Base-by-base conservation (phyloP, 2,888 invertebrate genomes). In the Muscina levida region DNA sequence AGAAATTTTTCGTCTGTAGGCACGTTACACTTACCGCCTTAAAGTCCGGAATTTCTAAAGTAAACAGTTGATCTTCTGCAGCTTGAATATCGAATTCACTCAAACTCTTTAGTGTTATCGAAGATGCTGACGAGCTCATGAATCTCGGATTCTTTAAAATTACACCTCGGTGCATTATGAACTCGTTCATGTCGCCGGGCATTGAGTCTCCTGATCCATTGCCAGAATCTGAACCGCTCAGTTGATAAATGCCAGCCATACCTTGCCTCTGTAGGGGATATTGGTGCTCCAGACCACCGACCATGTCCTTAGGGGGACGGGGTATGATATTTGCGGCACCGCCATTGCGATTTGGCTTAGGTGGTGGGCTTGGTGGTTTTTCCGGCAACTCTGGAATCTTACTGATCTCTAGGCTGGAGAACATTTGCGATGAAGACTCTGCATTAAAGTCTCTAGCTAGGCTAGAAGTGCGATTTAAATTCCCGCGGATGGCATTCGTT, bases 141-240 rank as follows among this genome's bases (percentile, higher is more conserved):
- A 92, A 94, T 66, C 94, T 92, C 0, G 93, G 94, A 88, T 95
- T 95, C 85, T 94, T 93, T 31, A 94, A 94, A 22, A 94, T 91
- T 15, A 94, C 94, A 0, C 94, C 94, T 17, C 91, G 91, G 73
- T 85, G 91, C n/a, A 85, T 82, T 8, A 84, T 85, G 24, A 86
- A 74, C 2, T 89, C 89, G 26, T 76, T 84, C 17, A 77, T 81
- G 13, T 93, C 92, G 10, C 94, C 93, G 1, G 92, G 92, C 1
- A 94, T 94, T 0, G 95, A 95, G 89, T 97, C 97, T 0, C 96
- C 97, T 0, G 96, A 96, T 0, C 96, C 97, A 86, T 97, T 97
- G 0, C 97, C 97, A 0, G 96, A 97, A 90, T 97, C 97, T 0
- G 96, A 96, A 0, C 96, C 96, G 31, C 96, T 96, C 0, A 95